Base-by-base conservation (phyloP, 2,888 invertebrate species). In the Apomyelois bistriatella region DNA sequence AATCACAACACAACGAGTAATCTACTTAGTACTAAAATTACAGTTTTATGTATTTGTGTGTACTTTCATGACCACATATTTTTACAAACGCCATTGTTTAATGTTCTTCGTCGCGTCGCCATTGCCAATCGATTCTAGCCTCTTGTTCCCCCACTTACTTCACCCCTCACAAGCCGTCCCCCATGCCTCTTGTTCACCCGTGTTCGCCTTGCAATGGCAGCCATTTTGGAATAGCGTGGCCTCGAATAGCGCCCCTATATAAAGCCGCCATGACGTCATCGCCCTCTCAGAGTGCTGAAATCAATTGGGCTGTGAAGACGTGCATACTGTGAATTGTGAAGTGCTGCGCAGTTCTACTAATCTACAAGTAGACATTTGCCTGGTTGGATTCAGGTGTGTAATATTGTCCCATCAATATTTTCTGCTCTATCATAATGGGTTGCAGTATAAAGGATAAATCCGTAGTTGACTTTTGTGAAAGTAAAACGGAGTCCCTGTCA, bases 401-500 rank as follows among this genome's bases (percentile, higher is more conserved):
- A 79, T 75, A 71, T 78, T 76, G 70, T 76, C 69, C 68, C 74
- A 71, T 72, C 79, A 79, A 76, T 80, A 79, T 80, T 74, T 76
- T 78, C 64, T 74, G 68, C 70, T 71, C 74, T 62, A 51, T 62
- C 54, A 58, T 52, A 64, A 89, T 90, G 89, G 89, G 88, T 75
- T 89, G 85, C 78, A 84, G 71, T 76, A 70, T 72, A 59, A 84
- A 82, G 65, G 88, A 89, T 74, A 87, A 81, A 72, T 81, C 82
- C 65, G 75, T 89, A 64, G 89, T 82, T 65, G 90, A 85, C 66
- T 89, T 88, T 79, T 88, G 89, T 76, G 89, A 88, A 83, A 88
- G 89, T 80, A 92, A 91, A 90, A 89, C 91, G 35, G 90, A 89
- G 76, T 91, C 92, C 73, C 81, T 93, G 61, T 82, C 87, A 66